phyloP scores from a whole-genome alignment of 2,888 invertebrate genomes.

The Diaperis boleti region DNA sequence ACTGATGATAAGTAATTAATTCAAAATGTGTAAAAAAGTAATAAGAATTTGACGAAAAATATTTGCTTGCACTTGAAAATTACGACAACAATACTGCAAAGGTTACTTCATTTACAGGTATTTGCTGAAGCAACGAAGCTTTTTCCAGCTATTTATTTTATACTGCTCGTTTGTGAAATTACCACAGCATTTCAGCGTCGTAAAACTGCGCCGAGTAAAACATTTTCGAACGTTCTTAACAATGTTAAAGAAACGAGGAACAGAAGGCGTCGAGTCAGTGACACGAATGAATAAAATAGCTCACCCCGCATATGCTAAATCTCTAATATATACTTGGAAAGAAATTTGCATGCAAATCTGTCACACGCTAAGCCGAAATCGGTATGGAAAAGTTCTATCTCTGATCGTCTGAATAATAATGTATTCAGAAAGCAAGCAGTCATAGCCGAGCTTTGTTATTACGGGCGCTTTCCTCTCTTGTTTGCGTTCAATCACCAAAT shows the following conservation, averaged over 20 bases:
- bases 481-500: constrained; percentile 60
- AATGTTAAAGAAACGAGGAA: constrained; percentile 27
- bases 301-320: constrained; percentile 59
- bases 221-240: constrained; percentile 11
- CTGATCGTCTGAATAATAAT: constrained; percentile 65
- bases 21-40: too few relatives aligned
- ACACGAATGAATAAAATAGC: constrained; percentile 53
- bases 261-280: constrained; percentile 43
- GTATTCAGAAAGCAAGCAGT: constrained; percentile 60
- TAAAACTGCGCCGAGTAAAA: constrained; percentile 2
- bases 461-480: constrained; percentile 55
- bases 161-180: neutral
- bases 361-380: constrained; percentile 64
- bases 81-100: too few relatives aligned
- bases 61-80: too few relatives aligned
- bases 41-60: too few relatives aligned
- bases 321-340: constrained; percentile 64
- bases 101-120: neutral
- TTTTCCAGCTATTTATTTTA: neutral
- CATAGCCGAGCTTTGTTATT: constrained; percentile 55
- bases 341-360: constrained; percentile 66
- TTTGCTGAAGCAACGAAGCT: too few relatives aligned
- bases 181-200: neutral
- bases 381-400: constrained; percentile 64
- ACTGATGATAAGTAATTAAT: too few relatives aligned